Conservation (phyloP, 2,113 vertebrate species). For the Camelus bactrianus region DNA sequence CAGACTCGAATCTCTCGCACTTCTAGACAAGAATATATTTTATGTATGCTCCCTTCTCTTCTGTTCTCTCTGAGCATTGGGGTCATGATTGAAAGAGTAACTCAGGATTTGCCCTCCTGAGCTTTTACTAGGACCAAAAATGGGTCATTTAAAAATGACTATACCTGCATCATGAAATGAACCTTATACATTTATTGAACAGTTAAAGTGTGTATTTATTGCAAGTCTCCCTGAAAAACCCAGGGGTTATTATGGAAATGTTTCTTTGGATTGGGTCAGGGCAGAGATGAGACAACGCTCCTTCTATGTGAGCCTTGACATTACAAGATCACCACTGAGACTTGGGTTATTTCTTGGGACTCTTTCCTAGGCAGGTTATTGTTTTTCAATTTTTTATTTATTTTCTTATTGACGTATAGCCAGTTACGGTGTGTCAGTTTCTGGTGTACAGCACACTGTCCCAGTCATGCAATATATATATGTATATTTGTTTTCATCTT, state of each 20-base stretch:
- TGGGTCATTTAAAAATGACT: conserved; percentile 43
- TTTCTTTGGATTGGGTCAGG: conserved; percentile 5
- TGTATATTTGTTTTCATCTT: no score
- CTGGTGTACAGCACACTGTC: no score
- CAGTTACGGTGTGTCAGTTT: no score
- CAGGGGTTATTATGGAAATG: background rate
- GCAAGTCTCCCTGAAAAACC: background rate
- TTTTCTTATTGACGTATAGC: no score
- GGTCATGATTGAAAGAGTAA: background rate
- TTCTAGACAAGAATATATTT: background rate
- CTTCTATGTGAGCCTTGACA: conserved; percentile 43
- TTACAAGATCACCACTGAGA: background rate
- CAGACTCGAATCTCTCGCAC: background rate
- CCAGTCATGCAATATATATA: no score
- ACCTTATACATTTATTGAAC: conserved; percentile 28
- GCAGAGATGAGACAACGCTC: background rate
- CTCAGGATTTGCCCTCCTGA: background rate
- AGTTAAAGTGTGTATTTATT: conserved; percentile 5
- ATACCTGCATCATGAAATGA: background rate
- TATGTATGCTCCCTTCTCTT: background rate
- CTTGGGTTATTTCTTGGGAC: background rate
- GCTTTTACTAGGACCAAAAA: background rate
- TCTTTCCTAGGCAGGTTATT: conserved; percentile 29
- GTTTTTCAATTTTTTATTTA: background rate
- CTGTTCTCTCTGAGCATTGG: background rate